Evolutionary conservation across 2,113 vertebrate species (phyloP).

Genomic region (Oostethus manadensis): DNA sequence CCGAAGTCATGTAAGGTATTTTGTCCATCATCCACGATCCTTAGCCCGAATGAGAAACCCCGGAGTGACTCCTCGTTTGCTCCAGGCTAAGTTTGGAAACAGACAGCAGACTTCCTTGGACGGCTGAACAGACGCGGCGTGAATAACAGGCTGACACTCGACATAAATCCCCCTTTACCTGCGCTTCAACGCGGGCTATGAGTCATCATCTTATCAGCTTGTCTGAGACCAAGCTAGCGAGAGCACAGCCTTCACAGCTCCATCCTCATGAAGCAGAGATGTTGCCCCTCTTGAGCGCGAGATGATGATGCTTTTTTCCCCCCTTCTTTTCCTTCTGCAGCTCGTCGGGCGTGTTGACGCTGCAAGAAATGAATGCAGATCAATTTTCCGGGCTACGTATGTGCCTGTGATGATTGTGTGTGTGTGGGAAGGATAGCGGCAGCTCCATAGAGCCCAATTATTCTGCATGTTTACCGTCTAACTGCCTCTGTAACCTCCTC

Average conservation of each 20-base stretch:
- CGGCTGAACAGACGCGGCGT: constrained; percentile 39
- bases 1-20: too few species aligned
- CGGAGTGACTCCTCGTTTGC: constrained; percentile 14
- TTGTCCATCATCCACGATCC: too few species aligned
- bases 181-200: constrained; percentile 41
- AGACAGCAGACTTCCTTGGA: constrained; percentile 43
- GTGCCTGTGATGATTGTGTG: background rate
- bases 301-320: constrained; percentile 27
- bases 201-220: constrained; percentile 59
- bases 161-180: constrained; percentile 40
- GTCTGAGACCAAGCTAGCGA: constrained; percentile 48
- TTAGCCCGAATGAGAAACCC: constrained; percentile 23
- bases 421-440: constrained; percentile 9
- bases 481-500: constrained; percentile 5
- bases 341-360: constrained; percentile 4
- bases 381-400: background rate
- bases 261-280: constrained; percentile 36
- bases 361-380: background rate
- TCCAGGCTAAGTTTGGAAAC: constrained; percentile 48
- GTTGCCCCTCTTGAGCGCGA: constrained; percentile 34
- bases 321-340: constrained; percentile 11
- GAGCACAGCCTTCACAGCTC: constrained; percentile 44
- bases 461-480: constrained; percentile 15
- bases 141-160: constrained; percentile 32
- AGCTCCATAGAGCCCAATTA: constrained; percentile 9